These are phyloP conservation scores for Tenebrio molitor DNA, from an alignment of 1,140 invertebrate species.

Conservation along the genomic window DNA sequence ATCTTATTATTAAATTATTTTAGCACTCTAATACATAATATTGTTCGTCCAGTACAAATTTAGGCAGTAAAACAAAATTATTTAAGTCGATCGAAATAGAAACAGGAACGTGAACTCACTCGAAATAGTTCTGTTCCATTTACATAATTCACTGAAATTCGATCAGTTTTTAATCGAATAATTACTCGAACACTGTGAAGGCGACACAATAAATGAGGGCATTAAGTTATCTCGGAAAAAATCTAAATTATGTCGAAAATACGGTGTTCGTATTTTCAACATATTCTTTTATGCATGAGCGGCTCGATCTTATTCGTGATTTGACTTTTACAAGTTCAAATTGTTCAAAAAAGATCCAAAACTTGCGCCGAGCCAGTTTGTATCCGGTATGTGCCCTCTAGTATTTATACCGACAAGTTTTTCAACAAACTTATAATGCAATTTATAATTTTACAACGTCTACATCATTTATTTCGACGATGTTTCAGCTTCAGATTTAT, in stretches of 20 bases:
- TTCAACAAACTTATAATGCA: slow-evolving; percentile 8
- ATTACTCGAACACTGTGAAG: neutral
- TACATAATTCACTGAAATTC: slow-evolving; percentile 29
- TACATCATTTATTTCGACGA: neutral
- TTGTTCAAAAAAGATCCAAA: slow-evolving; percentile 1
- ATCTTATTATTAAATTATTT: slow-evolving; percentile 8
- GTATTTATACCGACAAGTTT: slow-evolving; percentile 7
- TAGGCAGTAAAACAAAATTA: slow-evolving; percentile 19
- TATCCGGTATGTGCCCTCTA: neutral
- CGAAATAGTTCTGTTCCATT: slow-evolving; percentile 34
- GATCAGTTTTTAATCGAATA: neutral
- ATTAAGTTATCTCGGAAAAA: neutral
- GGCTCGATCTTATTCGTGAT: neutral
- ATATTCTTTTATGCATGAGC: slow-evolving; percentile 3
- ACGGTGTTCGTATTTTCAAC: neutral
- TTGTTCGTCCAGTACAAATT: slow-evolving; percentile 4
- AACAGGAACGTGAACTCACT: slow-evolving; percentile 28
- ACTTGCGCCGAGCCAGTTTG: neutral
- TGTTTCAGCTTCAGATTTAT: no score
- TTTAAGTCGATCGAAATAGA: slow-evolving; percentile 28
- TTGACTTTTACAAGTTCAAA: slow-evolving; percentile 8
- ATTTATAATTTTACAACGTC: neutral
- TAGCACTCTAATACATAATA: slow-evolving; percentile 14
- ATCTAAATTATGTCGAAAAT: neutral
- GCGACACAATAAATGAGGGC: neutral